phyloP scores from a whole-genome alignment of 2,113 vertebrate genomes.

The Oreochromis tanganicae region DNA sequence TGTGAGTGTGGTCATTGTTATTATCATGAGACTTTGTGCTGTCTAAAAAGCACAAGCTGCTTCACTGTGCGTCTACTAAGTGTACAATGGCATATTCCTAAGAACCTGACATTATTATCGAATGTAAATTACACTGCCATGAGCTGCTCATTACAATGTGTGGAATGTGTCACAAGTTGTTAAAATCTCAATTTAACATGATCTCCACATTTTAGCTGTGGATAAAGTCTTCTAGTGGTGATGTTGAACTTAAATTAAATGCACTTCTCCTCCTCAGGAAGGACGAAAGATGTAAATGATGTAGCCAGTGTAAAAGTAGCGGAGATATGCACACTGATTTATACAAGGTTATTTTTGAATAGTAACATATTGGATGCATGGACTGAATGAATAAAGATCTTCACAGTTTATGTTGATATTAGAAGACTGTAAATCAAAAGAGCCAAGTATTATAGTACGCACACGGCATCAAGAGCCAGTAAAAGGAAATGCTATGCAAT shows the following conservation, averaged over 20 bases:
- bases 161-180: constrained; percentile 13
- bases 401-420: constrained; percentile 22
- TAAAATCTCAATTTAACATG: constrained; percentile 32
- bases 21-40: constrained; percentile 11
- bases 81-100: constrained; percentile 9
- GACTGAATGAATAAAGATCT: background rate
- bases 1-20: background rate
- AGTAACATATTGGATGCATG: background rate
- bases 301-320: background rate
- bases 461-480: background rate
- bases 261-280: background rate
- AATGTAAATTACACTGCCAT: constrained; percentile 49
- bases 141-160: constrained; percentile 35
- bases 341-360: background rate
- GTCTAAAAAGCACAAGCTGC: constrained; percentile 15
- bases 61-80: background rate
- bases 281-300: background rate
- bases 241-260: constrained; percentile 17
- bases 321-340: background rate
- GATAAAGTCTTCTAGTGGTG: background rate
- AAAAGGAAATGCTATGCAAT: constrained; percentile 18
- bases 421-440: background rate
- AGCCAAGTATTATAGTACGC: background rate
- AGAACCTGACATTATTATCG: constrained; percentile 31
- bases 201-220: constrained; percentile 12